Percentiles rank a stretch among this genome's conserved stretches.
phyloP scores from a whole-genome alignment of 2,888 invertebrate genomes.

The Branchellion lobata region DNA sequence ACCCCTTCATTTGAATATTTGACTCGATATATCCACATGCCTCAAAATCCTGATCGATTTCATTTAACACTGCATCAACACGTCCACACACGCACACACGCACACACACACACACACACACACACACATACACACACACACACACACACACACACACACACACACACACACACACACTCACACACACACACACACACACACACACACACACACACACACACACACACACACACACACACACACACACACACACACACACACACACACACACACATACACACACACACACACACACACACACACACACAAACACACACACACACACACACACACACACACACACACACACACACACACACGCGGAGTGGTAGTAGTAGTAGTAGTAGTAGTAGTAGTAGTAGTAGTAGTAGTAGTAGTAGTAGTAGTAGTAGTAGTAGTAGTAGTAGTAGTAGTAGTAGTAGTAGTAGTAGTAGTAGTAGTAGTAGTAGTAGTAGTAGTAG shows the following conservation, averaged over 20 bases:
- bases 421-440: constrained; percentile 25
- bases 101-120: constrained; percentile 19
- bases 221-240: constrained; percentile 28
- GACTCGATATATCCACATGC: no score
- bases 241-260: constrained; percentile 25
- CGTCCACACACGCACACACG: constrained; percentile 7
- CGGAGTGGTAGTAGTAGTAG: neutral
- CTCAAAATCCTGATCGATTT: no score
- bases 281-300: constrained; percentile 30
- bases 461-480: constrained; percentile 5
- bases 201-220: constrained; percentile 30
- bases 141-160: constrained; percentile 13
- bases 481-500: constrained; percentile 16
- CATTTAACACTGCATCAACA: no score
- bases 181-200: constrained; percentile 25
- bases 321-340: constrained; percentile 11
- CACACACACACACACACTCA: constrained; percentile 28
- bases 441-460: constrained; percentile 25
- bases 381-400: neutral
- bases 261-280: constrained; percentile 23
- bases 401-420: constrained; percentile 25
- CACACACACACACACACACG: constrained; percentile 27
- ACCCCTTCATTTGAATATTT: no score
- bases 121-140: constrained; percentile 3
- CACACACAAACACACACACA: constrained; percentile 4